Evolutionary conservation across 2,113 vertebrate genomes (phyloP), one percentile per base, ranked within the genome.

Genomic region (Excalfactoria chinensis): DNA sequence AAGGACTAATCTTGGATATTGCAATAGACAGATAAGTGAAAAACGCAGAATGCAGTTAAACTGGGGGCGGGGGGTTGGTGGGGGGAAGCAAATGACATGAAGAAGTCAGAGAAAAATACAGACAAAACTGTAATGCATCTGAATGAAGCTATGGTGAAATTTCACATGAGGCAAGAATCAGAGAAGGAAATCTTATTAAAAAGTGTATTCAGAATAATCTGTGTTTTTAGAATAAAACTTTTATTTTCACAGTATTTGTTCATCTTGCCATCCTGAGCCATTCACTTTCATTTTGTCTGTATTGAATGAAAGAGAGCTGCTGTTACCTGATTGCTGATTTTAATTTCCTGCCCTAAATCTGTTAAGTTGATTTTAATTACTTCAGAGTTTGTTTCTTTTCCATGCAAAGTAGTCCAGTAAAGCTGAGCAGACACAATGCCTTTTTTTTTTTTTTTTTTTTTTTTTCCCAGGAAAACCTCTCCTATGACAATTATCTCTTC

Each of bases 271-370:
- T 43, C 43, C 8, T 22, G 59, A 62, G 37, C 9, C 37, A 94
- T 23, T 34, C 2, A 72, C 40, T 70, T 69, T 58, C 59, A 60
- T 86, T 44, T 94, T 86, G 30, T 74, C 4, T 77, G 15, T 40
- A 34, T 11, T 11, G 86, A 80, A 88, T 86, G 60, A n/a, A 13
- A 83, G 59, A 44, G 23, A 67, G 40, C 30, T 35, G 19, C 43
- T 84, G 25, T 53, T 86, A 86, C 48, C 23, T 80, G 88, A 46
- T 60, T 49, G 66, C 15, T 73, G 46, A 25, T 87, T 84, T 71
- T 76, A 18, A 11, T 4, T 0, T 83, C 40, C 28, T 66, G n/a
- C 14, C 15, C 14, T 82, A 62, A 68, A 68, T 2, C 4, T 6
- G 26, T 69, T 69, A 82, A 40, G 37, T 30, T 10, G 12, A 15